phyloP scores from a whole-genome alignment of 2,888 invertebrate species.

The Theretra japonica region DNA sequence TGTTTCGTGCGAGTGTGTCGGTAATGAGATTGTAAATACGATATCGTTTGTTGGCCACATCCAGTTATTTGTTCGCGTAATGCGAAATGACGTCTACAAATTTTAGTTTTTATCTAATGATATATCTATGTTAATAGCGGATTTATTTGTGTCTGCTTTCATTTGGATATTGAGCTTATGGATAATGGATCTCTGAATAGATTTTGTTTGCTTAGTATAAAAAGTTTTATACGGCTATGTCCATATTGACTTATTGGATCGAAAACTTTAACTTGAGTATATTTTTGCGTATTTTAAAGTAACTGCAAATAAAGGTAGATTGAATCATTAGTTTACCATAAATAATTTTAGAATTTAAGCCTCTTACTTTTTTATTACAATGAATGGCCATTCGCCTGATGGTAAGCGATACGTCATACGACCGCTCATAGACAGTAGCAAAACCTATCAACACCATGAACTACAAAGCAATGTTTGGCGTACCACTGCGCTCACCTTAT shows the following conservation, averaged over 20 bases:
- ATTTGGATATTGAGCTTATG: background rate
- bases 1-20: conserved; percentile 44
- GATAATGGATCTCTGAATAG: conserved; percentile 5
- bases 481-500: too few species aligned
- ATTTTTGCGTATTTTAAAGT: too few species aligned
- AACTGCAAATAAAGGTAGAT: too few species aligned
- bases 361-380: too few species aligned
- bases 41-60: conserved; percentile 48
- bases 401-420: too few species aligned
- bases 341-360: too few species aligned
- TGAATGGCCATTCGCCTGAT: too few species aligned
- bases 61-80: conserved; percentile 44
- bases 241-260: background rate
- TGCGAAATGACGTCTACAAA: conserved; percentile 34
- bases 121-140: conserved; percentile 19
- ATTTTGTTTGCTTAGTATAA: background rate
- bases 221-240: background rate
- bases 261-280: background rate
- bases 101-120: conserved; percentile 11
- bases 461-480: too few species aligned
- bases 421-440: too few species aligned
- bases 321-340: too few species aligned
- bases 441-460: too few species aligned
- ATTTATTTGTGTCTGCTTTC: conserved; percentile 13
- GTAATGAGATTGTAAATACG: conserved; percentile 57